These are phyloP conservation scores for Chascanopsetta lugubris DNA, from an alignment of 2,113 vertebrate genomes.

Conservation along the genomic window DNA sequence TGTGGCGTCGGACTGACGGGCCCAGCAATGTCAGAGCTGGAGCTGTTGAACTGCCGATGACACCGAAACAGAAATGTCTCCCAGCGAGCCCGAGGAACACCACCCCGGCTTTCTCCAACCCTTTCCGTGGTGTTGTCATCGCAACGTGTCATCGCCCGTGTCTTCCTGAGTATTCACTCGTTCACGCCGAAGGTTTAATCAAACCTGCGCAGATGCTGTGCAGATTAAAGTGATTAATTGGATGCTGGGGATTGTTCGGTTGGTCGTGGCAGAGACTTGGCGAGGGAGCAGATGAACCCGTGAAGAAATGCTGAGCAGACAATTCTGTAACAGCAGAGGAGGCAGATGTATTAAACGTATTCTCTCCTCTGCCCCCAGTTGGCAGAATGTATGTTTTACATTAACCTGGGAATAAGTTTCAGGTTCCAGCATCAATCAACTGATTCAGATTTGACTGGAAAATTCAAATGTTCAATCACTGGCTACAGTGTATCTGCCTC, in stretches of 20 bases:
- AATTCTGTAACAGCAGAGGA: not conserved
- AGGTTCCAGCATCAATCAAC: not conserved
- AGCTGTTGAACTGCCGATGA: conserved; percentile 42
- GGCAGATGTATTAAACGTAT: not conserved
- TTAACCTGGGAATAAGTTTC: not conserved
- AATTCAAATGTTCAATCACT: too few relatives aligned
- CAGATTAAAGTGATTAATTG: conserved; percentile 34
- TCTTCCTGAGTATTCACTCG: conserved; percentile 27
- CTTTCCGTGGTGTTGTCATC: conserved; percentile 31
- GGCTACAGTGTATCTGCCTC: too few relatives aligned
- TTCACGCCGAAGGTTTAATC: conserved; percentile 29
- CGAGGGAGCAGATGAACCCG: not conserved
- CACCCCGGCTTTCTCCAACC: conserved; percentile 22
- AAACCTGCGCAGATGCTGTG: conserved; percentile 20
- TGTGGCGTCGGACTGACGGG: conserved; percentile 34
- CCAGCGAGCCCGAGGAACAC: conserved; percentile 20
- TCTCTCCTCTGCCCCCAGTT: not conserved
- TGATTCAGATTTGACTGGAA: not conserved
- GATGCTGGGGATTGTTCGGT: conserved; percentile 8
- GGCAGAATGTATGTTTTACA: not conserved
- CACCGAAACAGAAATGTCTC: conserved; percentile 40
- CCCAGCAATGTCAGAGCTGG: conserved; percentile 14
- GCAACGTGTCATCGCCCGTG: conserved; percentile 7
- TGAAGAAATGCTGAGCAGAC: not conserved
- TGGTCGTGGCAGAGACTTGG: not conserved